Percentiles rank a stretch among this genome's conserved stretches.
These are phyloP conservation scores for Idaea straminata DNA, from an alignment of 2,888 invertebrate genomes.

Conservation along the genomic window DNA sequence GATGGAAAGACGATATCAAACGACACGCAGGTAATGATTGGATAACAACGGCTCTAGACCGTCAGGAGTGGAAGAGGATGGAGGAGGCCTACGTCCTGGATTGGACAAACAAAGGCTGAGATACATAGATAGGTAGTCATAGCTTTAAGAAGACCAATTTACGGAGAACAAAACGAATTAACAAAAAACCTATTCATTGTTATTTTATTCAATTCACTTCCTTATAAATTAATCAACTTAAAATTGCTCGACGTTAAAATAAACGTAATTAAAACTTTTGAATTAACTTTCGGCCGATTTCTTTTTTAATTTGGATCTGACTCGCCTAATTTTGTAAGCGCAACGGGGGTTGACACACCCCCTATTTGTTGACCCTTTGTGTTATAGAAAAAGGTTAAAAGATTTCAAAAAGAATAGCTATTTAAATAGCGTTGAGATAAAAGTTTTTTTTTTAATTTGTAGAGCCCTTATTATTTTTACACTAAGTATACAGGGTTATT, in stretches of 20 bases:
- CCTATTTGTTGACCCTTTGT: constrained; percentile 62
- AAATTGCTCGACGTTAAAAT: constrained; percentile 71
- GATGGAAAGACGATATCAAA: too few relatives aligned
- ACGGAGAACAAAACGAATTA: background rate
- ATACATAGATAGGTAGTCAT: background rate
- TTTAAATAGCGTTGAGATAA: constrained; percentile 16
- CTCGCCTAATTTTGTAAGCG: constrained; percentile 69
- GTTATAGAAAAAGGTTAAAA: constrained; percentile 49
- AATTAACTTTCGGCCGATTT: constrained; percentile 75
- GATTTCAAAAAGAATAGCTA: constrained; percentile 29
- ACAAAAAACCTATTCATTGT: background rate
- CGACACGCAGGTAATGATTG: too few relatives aligned
- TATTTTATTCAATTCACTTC: constrained; percentile 17
- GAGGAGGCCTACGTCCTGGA: too few relatives aligned
- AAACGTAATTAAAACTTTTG: constrained; percentile 78
- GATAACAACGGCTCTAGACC: too few relatives aligned
- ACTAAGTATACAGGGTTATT: too few relatives aligned
- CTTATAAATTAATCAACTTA: constrained; percentile 62
- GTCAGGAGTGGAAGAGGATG: too few relatives aligned
- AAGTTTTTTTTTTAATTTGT: background rate
- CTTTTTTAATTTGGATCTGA: constrained; percentile 76
- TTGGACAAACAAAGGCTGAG: too few relatives aligned
- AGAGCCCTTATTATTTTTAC: background rate
- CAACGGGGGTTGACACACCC: constrained; percentile 76
- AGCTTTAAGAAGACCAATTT: background rate